Evolutionary conservation across 2,113 vertebrate species (phyloP).

Genomic region (Capricornis sumatraensis): DNA sequence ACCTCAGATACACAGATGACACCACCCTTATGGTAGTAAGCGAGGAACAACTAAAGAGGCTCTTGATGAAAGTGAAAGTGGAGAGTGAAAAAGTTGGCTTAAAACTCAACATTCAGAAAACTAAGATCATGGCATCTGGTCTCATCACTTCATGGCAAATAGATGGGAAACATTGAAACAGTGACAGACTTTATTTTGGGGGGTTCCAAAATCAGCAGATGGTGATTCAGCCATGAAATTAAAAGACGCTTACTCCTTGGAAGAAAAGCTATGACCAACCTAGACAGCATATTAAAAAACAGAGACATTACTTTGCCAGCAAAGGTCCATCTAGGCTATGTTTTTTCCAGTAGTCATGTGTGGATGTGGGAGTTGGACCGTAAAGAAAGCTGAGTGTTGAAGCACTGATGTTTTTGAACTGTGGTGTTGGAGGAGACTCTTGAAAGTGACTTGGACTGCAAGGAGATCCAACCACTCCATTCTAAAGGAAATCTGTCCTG

Average conservation of each 20-base stretch:
- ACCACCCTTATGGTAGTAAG: neutral
- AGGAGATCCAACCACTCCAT: neutral
- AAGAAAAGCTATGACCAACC: neutral
- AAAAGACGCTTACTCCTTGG: rapidly evolving
- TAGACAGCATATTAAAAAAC: neutral
- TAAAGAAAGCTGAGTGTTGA: neutral
- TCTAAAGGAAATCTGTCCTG: neutral
- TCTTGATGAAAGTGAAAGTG: neutral
- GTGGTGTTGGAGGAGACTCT: neutral
- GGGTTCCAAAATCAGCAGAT: neutral
- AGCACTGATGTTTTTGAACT: neutral
- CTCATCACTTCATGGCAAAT: neutral
- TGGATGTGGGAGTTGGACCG: rapidly evolving
- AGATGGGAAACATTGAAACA: neutral
- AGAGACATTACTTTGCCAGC: neutral
- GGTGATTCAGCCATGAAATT: neutral
- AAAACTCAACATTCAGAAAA: neutral
- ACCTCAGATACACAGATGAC: neutral
- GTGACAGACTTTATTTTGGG: neutral
- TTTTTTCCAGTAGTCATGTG: neutral
- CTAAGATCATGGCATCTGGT: neutral
- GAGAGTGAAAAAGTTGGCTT: neutral
- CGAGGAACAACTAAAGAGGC: neutral
- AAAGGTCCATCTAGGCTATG: neutral
- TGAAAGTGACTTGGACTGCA: neutral